Percentiles rank a stretch among this genome's conserved stretches.
phyloP scores from a whole-genome alignment of 2,113 vertebrate species.

The Abramis brama region DNA sequence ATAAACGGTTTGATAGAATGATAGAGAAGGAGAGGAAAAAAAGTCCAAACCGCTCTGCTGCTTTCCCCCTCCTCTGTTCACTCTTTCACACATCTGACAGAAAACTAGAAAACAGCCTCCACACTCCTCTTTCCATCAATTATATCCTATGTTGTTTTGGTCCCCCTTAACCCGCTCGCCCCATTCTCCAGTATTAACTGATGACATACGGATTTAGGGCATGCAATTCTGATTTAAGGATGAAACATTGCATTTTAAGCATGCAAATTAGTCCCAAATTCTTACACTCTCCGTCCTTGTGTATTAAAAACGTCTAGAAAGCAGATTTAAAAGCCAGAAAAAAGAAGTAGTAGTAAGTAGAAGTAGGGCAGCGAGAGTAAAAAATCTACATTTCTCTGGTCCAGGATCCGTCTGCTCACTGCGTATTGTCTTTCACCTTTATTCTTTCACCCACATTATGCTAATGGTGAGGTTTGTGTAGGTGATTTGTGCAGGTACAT shows the following conservation, averaged over 20 bases:
- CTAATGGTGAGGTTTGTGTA: constrained; percentile 53
- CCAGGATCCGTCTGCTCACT: neutral
- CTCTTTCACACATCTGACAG: constrained; percentile 56
- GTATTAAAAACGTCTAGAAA: neutral
- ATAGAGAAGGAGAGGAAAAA: constrained; percentile 46
- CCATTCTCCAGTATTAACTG: neutral
- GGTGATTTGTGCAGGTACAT: constrained; percentile 32
- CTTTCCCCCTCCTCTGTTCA: constrained; percentile 62
- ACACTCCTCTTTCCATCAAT: constrained; percentile 47
- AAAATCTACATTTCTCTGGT: constrained; percentile 9
- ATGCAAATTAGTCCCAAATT: neutral
- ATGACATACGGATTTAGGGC: neutral
- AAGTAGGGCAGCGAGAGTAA: neutral
- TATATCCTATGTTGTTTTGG: constrained; percentile 37
- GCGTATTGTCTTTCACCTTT: constrained; percentile 12
- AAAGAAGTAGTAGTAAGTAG: neutral
- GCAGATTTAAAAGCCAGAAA: neutral
- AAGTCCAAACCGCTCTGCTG: constrained; percentile 55
- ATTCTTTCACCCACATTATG: constrained; percentile 44
- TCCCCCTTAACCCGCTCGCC: constrained; percentile 1
- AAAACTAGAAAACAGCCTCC: constrained; percentile 59
- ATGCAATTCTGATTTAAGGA: neutral
- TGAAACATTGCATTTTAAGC: neutral
- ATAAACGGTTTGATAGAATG: constrained; percentile 25
- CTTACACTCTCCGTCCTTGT: neutral